Evolutionary conservation across 1,140 invertebrate species (phyloP).

Genomic region (Pogonognathellus flavescens): DNA sequence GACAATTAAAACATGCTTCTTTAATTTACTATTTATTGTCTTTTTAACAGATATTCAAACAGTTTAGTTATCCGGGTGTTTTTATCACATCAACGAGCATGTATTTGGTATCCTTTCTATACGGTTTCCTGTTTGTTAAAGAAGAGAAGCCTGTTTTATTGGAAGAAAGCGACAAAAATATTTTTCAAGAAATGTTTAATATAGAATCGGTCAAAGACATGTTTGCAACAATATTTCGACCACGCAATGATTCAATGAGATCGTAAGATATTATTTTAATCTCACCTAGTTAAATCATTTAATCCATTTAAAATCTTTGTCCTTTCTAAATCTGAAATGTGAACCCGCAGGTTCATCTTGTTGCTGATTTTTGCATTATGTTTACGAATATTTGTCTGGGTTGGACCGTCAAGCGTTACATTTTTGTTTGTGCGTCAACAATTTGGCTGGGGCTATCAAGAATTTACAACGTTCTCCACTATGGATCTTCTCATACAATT

Average conservation of each 20-base stretch:
- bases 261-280: conserved; percentile 40
- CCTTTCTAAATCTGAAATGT: not conserved
- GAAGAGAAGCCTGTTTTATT: not conserved
- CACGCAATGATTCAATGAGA: conserved; percentile 34
- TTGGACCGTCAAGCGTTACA: conserved; percentile 1
- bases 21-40: not conserved
- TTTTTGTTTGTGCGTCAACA: conserved; percentile 56
- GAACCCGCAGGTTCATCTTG: conserved; percentile 48
- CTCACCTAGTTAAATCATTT: not conserved
- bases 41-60: conserved; percentile 35
- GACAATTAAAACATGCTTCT: too few relatives aligned
- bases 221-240: conserved; percentile 53
- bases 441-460: conserved; percentile 53
- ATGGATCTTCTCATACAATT: conserved; percentile 40
- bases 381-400: conserved; percentile 37
- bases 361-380: conserved; percentile 28
- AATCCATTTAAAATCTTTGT: not conserved
- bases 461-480: conserved; percentile 46
- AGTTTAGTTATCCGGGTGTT: conserved; percentile 37
- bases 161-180: not conserved
- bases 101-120: conserved; percentile 35
- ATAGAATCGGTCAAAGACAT: conserved; percentile 54
- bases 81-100: conserved; percentile 43
- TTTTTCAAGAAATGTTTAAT: conserved; percentile 51
- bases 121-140: conserved; percentile 30